phyloP scores from a whole-genome alignment of 92 coral and sea anemone genomes.

The Phenganax marumi region DNA sequence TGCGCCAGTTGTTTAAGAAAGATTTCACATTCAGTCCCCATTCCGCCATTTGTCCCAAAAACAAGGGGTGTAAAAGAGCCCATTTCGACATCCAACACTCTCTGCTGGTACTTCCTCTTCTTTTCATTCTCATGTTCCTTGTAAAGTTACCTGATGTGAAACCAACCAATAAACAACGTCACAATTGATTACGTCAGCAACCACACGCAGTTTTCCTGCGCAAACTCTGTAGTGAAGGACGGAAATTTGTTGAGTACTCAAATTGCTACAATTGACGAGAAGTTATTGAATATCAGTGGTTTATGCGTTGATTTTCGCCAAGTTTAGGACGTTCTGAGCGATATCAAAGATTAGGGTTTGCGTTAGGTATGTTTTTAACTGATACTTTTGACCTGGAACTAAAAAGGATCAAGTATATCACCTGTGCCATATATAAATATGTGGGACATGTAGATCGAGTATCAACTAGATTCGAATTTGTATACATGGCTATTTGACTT shows the following conservation, averaged over 20 bases:
- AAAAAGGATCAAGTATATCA: constrained; percentile 23
- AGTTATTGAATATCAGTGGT: constrained; percentile 21
- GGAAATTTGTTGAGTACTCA: constrained; percentile 3
- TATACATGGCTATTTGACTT: constrained; percentile 36
- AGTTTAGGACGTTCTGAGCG: neutral
- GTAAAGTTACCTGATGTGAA: constrained; percentile 34
- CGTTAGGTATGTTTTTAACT: constrained; percentile 27
- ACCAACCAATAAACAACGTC: constrained; percentile 28
- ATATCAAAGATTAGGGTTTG: neutral
- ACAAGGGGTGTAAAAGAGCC: too few relatives aligned
- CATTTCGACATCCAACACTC: too few relatives aligned
- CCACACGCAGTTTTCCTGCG: constrained; percentile 33
- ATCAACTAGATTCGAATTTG: constrained; percentile 41
- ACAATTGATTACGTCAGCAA: constrained; percentile 42
- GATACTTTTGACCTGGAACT: neutral
- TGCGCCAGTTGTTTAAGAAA: too few relatives aligned
- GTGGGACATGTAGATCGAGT: constrained; percentile 48
- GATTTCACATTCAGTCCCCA: too few relatives aligned
- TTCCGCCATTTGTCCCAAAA: too few relatives aligned
- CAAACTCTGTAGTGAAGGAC: constrained; percentile 26
- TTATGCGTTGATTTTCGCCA: neutral
- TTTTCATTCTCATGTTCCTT: too few relatives aligned
- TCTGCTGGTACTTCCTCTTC: too few relatives aligned
- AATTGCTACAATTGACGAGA: constrained; percentile 30
- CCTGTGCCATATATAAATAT: constrained; percentile 5